phyloP scores from a whole-genome alignment of 2,113 vertebrate genomes.

The Tamias sibiricus region DNA sequence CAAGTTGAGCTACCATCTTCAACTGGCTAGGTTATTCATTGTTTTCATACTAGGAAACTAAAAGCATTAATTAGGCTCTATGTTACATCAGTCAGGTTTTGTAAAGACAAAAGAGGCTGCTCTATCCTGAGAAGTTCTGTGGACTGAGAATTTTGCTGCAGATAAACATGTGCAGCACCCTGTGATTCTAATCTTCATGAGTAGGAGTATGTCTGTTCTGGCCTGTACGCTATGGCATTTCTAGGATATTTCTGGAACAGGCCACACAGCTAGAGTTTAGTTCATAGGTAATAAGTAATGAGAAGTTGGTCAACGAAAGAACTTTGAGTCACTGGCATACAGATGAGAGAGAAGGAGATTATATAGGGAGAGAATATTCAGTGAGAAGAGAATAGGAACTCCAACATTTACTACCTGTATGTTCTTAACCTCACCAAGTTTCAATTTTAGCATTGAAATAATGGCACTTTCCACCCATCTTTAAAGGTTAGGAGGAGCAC shows the following conservation, averaged over 20 bases:
- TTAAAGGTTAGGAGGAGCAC: not conserved
- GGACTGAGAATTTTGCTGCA: not conserved
- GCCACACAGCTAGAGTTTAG: not conserved
- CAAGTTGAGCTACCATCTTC: not conserved
- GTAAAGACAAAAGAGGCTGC: not conserved
- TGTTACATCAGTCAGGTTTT: not conserved
- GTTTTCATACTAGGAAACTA: not conserved
- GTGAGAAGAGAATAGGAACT: not conserved
- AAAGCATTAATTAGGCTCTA: not conserved
- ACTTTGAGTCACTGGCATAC: not conserved
- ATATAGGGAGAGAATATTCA: not conserved
- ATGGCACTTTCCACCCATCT: not conserved
- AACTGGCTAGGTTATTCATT: not conserved
- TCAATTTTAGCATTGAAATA: not conserved
- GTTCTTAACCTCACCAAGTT: not conserved
- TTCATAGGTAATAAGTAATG: not conserved
- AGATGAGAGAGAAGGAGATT: not conserved
- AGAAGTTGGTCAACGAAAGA: not conserved
- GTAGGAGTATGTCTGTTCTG: not conserved
- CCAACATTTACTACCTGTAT: not conserved
- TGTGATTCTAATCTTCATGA: not conserved
- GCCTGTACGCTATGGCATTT: not conserved
- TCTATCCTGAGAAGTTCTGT: not conserved
- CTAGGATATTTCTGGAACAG: not conserved
- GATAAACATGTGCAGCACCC: not conserved